Base-by-base conservation (phyloP, 2,888 invertebrate genomes). In the Dione vanillae region DNA sequence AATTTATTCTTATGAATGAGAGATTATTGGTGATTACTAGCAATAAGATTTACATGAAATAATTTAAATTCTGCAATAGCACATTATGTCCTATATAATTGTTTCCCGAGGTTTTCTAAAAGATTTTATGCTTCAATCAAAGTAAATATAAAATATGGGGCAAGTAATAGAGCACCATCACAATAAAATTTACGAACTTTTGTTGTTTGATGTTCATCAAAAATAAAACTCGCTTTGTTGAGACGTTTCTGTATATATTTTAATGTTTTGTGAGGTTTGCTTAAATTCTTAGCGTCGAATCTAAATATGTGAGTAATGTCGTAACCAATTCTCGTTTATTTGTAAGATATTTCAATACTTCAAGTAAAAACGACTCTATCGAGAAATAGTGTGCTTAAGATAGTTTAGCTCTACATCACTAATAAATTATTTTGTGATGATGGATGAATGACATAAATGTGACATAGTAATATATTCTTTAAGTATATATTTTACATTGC, bases 151-250 rank as follows among this genome's bases (percentile, higher is more conserved):
- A 64, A 64, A 52, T 67, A 51, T 67, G 41, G 51, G 65, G 54
- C 74, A 68, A 75, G 74, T 79, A 78, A 77, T 79, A 79, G 80
- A 79, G 61, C 45, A 35, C 61, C 35, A 71, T 71, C 70, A 72
- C 71, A 58, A 67, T 70, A 59, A 74, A 78, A 78, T 82, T 79
- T 79, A 83, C 79, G 72, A 74, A 76, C 77, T 70, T 68, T 62
- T 65, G 71, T 71, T 59, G 69, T 77, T 80, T 77, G 75, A 77
- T 82, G 81, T 79, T 72, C 73, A 74, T 78, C 82, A 80, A 80
- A 85, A 85, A 84, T 86, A 84, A 77, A 79, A 75, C 69, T 62
- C 69, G 74, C 72, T 70, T 75, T 70, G 59, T 59, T 58, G 66
- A 62, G 51, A 62, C 75, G 64, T 67, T 52, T 67, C 45, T 41